These are phyloP conservation scores for Heliconius hortense DNA, from an alignment of 2,888 invertebrate genomes.

Conservation along the genomic window DNA sequence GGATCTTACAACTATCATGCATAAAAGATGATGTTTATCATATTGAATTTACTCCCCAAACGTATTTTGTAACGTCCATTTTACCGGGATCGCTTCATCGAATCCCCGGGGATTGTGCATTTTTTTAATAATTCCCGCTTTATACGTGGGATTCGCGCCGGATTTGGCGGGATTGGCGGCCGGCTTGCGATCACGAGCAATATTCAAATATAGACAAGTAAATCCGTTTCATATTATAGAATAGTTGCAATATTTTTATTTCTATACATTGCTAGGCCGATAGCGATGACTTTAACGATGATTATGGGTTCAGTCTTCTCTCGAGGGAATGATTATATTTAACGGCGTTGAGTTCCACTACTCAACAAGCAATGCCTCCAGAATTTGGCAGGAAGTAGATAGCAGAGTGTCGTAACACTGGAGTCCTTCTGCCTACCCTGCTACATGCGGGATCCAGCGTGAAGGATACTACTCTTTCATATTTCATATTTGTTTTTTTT, in stretches of 20 bases:
- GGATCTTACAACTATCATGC: not conserved
- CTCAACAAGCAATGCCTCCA: too few relatives aligned
- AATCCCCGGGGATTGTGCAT: slow-evolving; percentile 16
- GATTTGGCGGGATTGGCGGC: slow-evolving; percentile 8
- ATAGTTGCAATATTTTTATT: not conserved
- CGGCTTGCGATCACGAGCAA: slow-evolving; percentile 12
- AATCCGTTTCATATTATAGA: slow-evolving; percentile 13
- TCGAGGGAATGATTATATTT: too few relatives aligned
- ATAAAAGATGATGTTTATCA: not conserved
- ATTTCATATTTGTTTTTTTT: too few relatives aligned
- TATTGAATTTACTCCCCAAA: not conserved
- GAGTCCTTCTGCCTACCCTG: too few relatives aligned
- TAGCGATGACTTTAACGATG: too few relatives aligned
- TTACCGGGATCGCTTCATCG: not conserved
- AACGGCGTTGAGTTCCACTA: too few relatives aligned
- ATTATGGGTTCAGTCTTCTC: too few relatives aligned
- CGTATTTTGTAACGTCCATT: slow-evolving; percentile 1
- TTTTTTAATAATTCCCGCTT: slow-evolving; percentile 15
- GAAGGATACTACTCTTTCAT: too few relatives aligned
- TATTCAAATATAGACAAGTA: slow-evolving; percentile 17
- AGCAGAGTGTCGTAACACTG: too few relatives aligned
- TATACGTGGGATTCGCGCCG: slow-evolving; percentile 12
- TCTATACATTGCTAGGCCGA: not conserved
- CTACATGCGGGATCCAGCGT: too few relatives aligned
- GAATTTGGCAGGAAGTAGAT: too few relatives aligned